A percentile compares a stretch with the other conserved stretches of the same genome.
Conservation (phyloP, 2,113 vertebrate genomes). For the Pimephales promelas region DNA sequence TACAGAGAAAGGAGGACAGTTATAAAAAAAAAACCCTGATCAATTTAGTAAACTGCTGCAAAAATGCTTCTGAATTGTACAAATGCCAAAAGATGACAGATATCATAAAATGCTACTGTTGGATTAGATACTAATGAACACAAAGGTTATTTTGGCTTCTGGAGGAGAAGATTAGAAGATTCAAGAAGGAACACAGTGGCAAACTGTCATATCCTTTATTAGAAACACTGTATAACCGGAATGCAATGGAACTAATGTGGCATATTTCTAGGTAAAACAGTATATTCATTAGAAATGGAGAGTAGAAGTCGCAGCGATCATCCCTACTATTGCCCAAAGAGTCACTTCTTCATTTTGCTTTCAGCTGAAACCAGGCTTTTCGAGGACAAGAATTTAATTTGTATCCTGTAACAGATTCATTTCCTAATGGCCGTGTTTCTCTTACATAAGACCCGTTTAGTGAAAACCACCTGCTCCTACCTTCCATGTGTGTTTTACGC, state of each 20-base stretch:
- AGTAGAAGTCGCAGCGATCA: no score
- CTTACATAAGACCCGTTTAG: background rate
- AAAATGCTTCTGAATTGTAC: conserved; percentile 52
- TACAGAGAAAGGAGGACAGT: conserved; percentile 84
- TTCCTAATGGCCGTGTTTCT: background rate
- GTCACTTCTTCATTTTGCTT: conserved; percentile 5
- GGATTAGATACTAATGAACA: background rate
- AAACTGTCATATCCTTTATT: background rate
- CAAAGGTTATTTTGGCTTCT: background rate
- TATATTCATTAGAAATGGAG: no score
- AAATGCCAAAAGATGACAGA: conserved; percentile 57
- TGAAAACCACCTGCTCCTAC: conserved; percentile 3
- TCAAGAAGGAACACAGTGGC: background rate
- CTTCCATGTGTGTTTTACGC: background rate
- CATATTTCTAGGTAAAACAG: no score
- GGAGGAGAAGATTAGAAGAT: background rate
- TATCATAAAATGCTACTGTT: background rate
- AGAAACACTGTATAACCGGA: background rate
- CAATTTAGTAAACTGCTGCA: background rate
- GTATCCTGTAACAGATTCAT: background rate
- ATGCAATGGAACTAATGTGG: no score
- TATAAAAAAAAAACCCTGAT: conserved; percentile 41
- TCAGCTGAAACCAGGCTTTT: conserved; percentile 1
- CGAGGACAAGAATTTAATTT: background rate
- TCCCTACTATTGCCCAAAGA: background rate